Evolutionary conservation across 2,888 invertebrate genomes (phyloP).

Genomic region (Fabriciana adippe): DNA sequence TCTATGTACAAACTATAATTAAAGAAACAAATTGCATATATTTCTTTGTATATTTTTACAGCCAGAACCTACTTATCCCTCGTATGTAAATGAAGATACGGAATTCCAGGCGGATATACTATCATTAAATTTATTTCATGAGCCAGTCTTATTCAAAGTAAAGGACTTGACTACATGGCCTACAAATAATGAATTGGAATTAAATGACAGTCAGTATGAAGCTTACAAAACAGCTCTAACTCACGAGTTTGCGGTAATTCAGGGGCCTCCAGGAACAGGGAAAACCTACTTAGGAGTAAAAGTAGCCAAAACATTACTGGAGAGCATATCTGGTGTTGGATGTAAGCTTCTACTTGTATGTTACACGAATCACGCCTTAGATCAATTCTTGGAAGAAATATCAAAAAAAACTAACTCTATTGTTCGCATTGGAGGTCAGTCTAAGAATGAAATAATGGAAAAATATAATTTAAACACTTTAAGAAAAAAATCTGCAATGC

Average conservation of each 20-base stretch:
- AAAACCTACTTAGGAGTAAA: constrained; percentile 90
- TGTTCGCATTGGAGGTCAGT: constrained; percentile 86
- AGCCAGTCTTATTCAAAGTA: constrained; percentile 47
- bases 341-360: constrained; percentile 88
- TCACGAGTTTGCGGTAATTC: constrained; percentile 88
- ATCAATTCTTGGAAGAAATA: constrained; percentile 90
- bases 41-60: constrained; percentile 36
- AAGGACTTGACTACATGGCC: constrained; percentile 73
- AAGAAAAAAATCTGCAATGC: constrained; percentile 39
- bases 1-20: background rate
- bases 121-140: background rate
- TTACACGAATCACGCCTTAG: constrained; percentile 92
- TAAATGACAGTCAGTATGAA: constrained; percentile 85
- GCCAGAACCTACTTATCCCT: constrained; percentile 52
- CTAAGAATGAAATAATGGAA: constrained; percentile 76
- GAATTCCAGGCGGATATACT: constrained; percentile 27
- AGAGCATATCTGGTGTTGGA: constrained; percentile 65
- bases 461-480: constrained; percentile 70
- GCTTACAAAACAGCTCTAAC: constrained; percentile 86
- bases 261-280: constrained; percentile 94
- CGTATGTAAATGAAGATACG: constrained; percentile 47
- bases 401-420: constrained; percentile 81
- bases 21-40: constrained; percentile 20
- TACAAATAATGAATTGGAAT: constrained; percentile 57
- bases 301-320: constrained; percentile 85